phyloP scores from a whole-genome alignment of 2,888 invertebrate genomes.

The Chamaedrilus cognettii region DNA sequence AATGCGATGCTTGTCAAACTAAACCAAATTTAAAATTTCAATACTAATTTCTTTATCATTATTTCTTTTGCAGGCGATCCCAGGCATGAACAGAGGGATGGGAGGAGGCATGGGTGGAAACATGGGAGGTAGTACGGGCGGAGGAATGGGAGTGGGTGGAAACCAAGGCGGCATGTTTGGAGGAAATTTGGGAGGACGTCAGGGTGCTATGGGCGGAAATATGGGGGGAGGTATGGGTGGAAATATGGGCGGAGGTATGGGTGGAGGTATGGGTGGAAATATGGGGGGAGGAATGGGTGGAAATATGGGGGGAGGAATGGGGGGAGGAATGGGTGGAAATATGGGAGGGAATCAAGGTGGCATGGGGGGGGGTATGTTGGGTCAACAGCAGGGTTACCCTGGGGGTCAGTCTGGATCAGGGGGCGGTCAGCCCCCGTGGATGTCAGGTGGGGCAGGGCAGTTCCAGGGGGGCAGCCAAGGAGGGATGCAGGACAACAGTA shows the following conservation, averaged over 20 bases:
- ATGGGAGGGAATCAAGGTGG: not conserved
- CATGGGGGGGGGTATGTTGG: not conserved
- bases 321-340: not conserved
- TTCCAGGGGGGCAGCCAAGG: too few relatives aligned
- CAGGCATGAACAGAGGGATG: too few relatives aligned
- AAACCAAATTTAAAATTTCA: too few relatives aligned
- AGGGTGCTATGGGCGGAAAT: not conserved
- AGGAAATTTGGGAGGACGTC: not conserved
- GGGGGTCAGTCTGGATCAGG: too few relatives aligned
- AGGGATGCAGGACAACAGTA: too few relatives aligned
- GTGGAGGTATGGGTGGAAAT: conserved; percentile 24
- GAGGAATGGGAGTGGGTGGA: not conserved
- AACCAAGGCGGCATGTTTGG: not conserved
- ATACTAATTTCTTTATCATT: too few relatives aligned
- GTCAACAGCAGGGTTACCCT: too few relatives aligned
- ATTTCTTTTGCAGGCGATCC: too few relatives aligned
- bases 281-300: conserved; percentile 26
- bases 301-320: not conserved
- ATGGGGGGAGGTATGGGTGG: conserved; percentile 18
- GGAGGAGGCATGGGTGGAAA: too few relatives aligned
- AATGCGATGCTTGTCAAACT: too few relatives aligned
- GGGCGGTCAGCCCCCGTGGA: not conserved
- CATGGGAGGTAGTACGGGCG: not conserved
- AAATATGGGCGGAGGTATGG: conserved; percentile 14
- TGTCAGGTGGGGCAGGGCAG: not conserved